Evolutionary conservation across 2,888 invertebrate species (phyloP).

Genomic region (Lasioglossum pauxillum): DNA sequence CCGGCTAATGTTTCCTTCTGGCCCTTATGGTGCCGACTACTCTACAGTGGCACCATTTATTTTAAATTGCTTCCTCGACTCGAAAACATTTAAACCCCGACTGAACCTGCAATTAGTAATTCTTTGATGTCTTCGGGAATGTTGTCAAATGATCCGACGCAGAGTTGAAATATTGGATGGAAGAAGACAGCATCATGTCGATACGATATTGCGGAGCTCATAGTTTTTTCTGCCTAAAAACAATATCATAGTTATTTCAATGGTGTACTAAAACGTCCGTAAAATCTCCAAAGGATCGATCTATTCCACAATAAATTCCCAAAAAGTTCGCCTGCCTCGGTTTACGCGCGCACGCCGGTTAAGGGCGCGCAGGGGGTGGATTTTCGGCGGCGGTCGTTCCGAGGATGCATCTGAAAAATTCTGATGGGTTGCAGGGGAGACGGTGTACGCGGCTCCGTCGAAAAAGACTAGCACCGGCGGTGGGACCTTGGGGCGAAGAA

Average conservation of each 20-base stretch:
- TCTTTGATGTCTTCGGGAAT: neutral
- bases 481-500: conserved; percentile 85
- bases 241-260: neutral
- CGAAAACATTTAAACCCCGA: neutral
- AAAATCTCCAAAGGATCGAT: neutral
- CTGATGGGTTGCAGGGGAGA: conserved; percentile 71
- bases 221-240: neutral
- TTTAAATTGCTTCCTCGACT: neutral
- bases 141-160: neutral
- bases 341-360: neutral
- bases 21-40: neutral
- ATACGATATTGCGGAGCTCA: neutral
- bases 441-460: conserved; percentile 77
- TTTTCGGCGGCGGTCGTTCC: neutral
- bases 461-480: conserved; percentile 83
- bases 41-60: neutral
- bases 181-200: neutral
- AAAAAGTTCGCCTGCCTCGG: neutral
- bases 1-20: neutral
- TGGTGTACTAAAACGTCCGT: neutral
- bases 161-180: neutral
- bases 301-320: neutral
- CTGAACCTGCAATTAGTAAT: neutral
- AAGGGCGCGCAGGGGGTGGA: neutral
- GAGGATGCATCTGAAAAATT: conserved; percentile 23